phyloP scores from a whole-genome alignment of 2,888 invertebrate genomes.

The Apantesis nais region DNA sequence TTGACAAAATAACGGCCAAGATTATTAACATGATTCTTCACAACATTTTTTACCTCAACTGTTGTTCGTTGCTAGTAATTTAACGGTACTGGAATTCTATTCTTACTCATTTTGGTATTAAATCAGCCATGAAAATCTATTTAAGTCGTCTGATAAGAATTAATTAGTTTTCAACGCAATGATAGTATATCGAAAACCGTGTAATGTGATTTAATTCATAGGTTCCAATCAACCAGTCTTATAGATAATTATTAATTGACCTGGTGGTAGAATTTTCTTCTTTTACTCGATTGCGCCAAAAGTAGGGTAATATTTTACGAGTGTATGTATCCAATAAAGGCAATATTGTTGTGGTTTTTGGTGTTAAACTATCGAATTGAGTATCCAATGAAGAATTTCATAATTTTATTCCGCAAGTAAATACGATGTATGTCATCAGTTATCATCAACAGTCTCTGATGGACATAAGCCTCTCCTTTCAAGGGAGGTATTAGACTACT shows the following conservation, averaged over 20 bases:
- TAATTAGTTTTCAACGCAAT: slow-evolving; percentile 25
- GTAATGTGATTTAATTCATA: slow-evolving; percentile 10
- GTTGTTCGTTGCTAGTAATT: slow-evolving; percentile 6
- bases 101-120: slow-evolving; percentile 25
- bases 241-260: background rate
- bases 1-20: slow-evolving; percentile 34
- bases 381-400: no score
- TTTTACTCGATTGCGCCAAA: background rate
- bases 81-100: slow-evolving; percentile 6
- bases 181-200: slow-evolving; percentile 12
- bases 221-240: slow-evolving; percentile 12
- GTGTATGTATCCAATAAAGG: no score
- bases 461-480: no score
- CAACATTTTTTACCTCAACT: slow-evolving; percentile 29
- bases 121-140: slow-evolving; percentile 44
- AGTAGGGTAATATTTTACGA: background rate
- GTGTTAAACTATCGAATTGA: no score
- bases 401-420: no score
- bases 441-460: no score
- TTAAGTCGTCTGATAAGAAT: slow-evolving; percentile 47
- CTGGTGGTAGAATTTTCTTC: background rate
- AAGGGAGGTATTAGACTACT: no score
- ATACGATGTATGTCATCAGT: background rate
- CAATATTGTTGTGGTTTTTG: background rate
- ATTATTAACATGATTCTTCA: slow-evolving; percentile 50